Conservation (phyloP, 35 echinoderm and acorn worm species). For the Heliocidaris erythrogramma region DNA sequence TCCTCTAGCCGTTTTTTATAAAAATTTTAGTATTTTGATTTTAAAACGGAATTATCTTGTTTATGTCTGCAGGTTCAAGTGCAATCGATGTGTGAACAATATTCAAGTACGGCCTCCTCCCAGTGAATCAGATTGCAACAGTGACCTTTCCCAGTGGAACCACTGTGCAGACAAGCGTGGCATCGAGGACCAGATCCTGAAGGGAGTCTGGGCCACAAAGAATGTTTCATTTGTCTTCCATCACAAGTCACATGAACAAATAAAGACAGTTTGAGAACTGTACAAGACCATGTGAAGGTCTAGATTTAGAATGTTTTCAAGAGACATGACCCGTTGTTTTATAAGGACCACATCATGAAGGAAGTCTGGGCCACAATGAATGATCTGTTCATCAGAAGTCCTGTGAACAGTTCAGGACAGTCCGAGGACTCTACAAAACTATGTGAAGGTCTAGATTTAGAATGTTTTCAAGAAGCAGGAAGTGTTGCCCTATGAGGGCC, state of each 20-base stretch:
- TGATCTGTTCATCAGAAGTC: constrained; percentile 84
- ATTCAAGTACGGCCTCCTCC: constrained; percentile 84
- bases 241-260: constrained; percentile 96
- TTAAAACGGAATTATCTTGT: too few species aligned
- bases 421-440: not conserved
- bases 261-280: constrained; percentile 77
- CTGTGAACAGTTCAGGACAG: constrained; percentile 89
- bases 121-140: constrained; percentile 76
- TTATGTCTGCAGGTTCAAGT: constrained; percentile 62
- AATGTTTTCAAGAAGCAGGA: not conserved
- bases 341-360: constrained; percentile 67
- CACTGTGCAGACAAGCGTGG: constrained; percentile 84
- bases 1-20: too few species aligned
- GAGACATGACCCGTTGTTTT: not conserved
- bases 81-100: constrained; percentile 92
- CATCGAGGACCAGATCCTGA: constrained; percentile 69
- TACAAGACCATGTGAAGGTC: not conserved
- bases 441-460: not conserved
- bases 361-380: constrained; percentile 46
- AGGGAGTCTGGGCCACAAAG: constrained; percentile 64
- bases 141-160: constrained; percentile 85
- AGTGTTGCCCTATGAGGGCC: constrained; percentile 20
- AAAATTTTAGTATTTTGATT: too few species aligned
- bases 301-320: not conserved
- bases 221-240: constrained; percentile 88